These are phyloP conservation scores for Ginglymostoma cirratum DNA, from an alignment of 2,113 vertebrate species.

Conservation along the genomic window DNA sequence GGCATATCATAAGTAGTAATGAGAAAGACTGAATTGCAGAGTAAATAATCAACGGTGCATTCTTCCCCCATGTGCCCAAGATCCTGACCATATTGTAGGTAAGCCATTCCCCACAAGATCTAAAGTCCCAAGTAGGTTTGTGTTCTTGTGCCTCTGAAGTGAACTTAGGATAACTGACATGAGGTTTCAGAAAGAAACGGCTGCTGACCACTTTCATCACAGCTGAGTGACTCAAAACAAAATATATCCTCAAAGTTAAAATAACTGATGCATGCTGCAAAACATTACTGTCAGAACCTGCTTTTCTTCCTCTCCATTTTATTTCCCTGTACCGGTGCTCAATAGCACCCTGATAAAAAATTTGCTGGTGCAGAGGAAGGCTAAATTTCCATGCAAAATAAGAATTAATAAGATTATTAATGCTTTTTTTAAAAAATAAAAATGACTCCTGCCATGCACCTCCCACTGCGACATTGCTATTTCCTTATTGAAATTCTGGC, in stretches of 20 bases:
- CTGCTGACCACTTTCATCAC: background rate
- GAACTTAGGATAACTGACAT: background rate
- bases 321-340: background rate
- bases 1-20: background rate
- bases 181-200: background rate
- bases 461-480: background rate
- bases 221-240: background rate
- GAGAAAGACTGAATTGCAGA: background rate
- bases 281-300: background rate
- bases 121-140: background rate
- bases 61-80: background rate
- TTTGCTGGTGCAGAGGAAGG: background rate
- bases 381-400: background rate
- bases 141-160: background rate
- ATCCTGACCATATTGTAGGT: background rate
- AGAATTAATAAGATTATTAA: background rate
- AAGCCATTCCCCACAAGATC: background rate
- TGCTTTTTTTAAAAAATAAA: too few relatives aligned
- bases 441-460: background rate
- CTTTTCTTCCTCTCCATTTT: background rate
- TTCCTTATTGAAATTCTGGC: conserved; percentile 3
- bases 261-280: background rate
- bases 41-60: background rate
- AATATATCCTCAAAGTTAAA: background rate
- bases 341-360: background rate